Base-by-base conservation (phyloP, 2,797 vertebrate genomes). In the Lacerta agilis region DNA sequence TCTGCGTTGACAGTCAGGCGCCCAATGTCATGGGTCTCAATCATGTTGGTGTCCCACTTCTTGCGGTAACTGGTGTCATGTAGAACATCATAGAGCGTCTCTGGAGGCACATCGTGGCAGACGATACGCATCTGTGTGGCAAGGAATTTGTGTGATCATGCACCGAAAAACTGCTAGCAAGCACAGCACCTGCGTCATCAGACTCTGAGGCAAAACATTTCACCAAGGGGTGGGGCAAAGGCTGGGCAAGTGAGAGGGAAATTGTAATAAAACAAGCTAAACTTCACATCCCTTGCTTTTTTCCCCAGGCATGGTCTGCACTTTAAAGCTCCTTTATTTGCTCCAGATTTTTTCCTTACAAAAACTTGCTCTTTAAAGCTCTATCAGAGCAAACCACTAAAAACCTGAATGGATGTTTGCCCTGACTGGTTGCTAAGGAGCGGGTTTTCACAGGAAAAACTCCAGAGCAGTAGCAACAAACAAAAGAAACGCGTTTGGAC, bases 31-130 rank as follows among this genome's bases (percentile, higher is more conserved):
- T 97, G 97, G 20, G 98, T 98, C 93, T 98, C 97, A 0, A 98
- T 97, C 97, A 98, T 98, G 95, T 98, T 98, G 0, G 95, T 93
- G 95, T 98, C 97, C 98, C 98, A 98, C 90, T 98, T 98, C 93
- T 91, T 97, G 72, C 97, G 97, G 94, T 98, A 98, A 94, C 91
- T 95, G 77, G 96, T 98, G 96, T 98, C 98, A 0, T 97, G 97
- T 89, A 98, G 97, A 87, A 98, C 97, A 0, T 98, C 97, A 0
- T 98, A 98, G 78, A 98, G 94, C 0, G 97, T 98, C 93, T 98
- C 97, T 0, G 97, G 97, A 0, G 92, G 89, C 78, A 98, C 97
- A 0, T 98, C 97, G 91, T 97, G 97, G 95, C 98, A 98, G 78
- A 96, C 95, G 4, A 98, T 98, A 86, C 97, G 96, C 96, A 98